Evolutionary conservation across 1,140 invertebrate genomes (phyloP), one percentile per base, ranked within the genome.

Genomic region (Lasioglossum baleicum): DNA sequence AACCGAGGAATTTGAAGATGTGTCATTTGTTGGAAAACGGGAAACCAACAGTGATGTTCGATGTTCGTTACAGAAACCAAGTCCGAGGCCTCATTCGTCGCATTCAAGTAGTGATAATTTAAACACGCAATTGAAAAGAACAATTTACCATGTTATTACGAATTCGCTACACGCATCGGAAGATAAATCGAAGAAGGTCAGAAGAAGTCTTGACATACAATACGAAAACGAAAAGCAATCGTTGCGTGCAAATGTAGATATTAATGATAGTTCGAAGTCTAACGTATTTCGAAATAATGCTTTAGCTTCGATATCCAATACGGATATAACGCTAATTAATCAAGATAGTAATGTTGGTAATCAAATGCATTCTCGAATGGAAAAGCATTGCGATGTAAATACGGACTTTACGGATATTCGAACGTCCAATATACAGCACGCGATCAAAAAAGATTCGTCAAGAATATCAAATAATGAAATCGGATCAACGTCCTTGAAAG

Each of bases 1-100:
- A 17, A 82, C 83, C 2, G 83, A 88, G 63, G 74, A 71, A 20
- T 90, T 89, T 42, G 84, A 82, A 15, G 79, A 10, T 31, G 70
- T 69, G n/a, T 68, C 77, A 8, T 42, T 7, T 26, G 2, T 8
- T 31, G 4, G 48, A 2, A 8, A 56, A 15, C 31, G 35, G 7
- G 7, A 65, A 31, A 58, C 13, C 0, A 56, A 51, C 31, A 10
- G 35, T 3, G 35, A 53, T 40, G 8, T 20, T 63, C 7, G 64
- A 35, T 35, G 31, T 31, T 20, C 0, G 17, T 31, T 8, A 35
- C 22, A 69, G 15, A 60, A 31, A n/a, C 26, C 6, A 64, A 53
- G 13, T 20, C 10, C 68, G 31, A 5, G 44, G 42, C 10, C n/a
- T 17, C 48, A 51, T 15, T 8, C 53, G 40, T 66, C 15, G 35